Percentiles rank a stretch among this genome's conserved stretches.
Conservation (phyloP, 1,140 invertebrate species). For the Phocides pigmalion region DNA sequence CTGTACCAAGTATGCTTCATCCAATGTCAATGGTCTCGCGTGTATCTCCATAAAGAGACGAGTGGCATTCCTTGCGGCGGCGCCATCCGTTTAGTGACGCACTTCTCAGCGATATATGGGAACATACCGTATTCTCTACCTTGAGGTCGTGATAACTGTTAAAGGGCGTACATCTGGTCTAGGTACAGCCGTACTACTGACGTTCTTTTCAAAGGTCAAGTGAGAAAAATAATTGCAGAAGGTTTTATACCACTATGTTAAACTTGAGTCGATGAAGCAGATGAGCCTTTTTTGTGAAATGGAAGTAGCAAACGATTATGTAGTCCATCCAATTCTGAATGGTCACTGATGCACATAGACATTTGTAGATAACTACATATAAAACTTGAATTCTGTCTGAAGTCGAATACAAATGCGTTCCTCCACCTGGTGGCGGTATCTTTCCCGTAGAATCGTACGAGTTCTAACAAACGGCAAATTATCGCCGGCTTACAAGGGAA, state of each 20-base stretch:
- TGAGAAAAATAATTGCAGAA: background rate
- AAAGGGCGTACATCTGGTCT: constrained; percentile 15
- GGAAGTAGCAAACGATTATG: too few relatives aligned
- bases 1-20: constrained; percentile 14
- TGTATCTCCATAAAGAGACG: constrained; percentile 25
- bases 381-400: too few relatives aligned
- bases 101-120: constrained; percentile 10
- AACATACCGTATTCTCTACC: constrained; percentile 10
- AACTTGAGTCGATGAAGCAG: too few relatives aligned
- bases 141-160: constrained; percentile 23
- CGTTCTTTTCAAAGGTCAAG: constrained; percentile 5
- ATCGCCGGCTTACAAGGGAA: too few relatives aligned
- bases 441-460: too few relatives aligned
- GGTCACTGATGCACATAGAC: too few relatives aligned
- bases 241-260: background rate
- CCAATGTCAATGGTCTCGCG: constrained; percentile 23
- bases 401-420: too few relatives aligned
- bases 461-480: too few relatives aligned
- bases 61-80: constrained; percentile 15
- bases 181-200: background rate
- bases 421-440: too few relatives aligned
- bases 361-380: too few relatives aligned
- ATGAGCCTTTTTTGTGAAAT: too few relatives aligned
- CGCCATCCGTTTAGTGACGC: constrained; percentile 29
- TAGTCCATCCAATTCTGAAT: too few relatives aligned